Base-by-base conservation (phyloP, 1,140 invertebrate genomes). In the Teleogryllus occipitalis region DNA sequence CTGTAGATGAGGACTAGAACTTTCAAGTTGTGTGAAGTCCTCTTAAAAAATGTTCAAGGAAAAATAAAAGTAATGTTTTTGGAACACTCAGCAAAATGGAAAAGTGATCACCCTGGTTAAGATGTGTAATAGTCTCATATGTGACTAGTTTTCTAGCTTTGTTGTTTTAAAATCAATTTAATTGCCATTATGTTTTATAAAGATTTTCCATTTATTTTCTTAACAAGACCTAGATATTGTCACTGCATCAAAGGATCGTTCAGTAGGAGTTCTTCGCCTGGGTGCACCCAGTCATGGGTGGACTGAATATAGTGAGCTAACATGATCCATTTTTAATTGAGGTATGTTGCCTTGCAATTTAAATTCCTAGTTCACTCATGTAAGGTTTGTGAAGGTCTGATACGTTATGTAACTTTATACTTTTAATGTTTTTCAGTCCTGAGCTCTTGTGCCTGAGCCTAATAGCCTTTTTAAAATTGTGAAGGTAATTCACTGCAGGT, bases 231-330 rank as follows among this genome's bases (percentile, higher is more conserved):
- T 79, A 89, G 88, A 87, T 84, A 83, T 89, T 65, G 86, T 89
- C 14, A 89, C 88, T 48, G 88, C 88, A 21, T 89, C 88, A 7
- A 89, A 87, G 82, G 88, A 89, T 80, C 85, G 86, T 77, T 87
- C 87, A n/a, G 87, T 89, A 8, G 88, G 88, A 39, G 83, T 89
- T 8, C 83, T 89, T 75, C 83, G 86, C 22, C 84, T 89, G 4
- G 88, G 88, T 15, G 83, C 87, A 21, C 88, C 88, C 22, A 89
- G 87, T 84, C 88, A 89, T 83, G 88, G 88, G 2, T 87, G 86
- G 83, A 88, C 88, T 14, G 87, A 88, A 78, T 89, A 89, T 82
- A 86, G 85, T 79, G 88, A 89, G 83, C 83, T 89, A 27, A 88
- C 88, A 79, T 89, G 87, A 89, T 82, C 49, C 76, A 46, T 48